Base-by-base conservation (phyloP, 2,888 invertebrate species). In the Phania funesta region DNA sequence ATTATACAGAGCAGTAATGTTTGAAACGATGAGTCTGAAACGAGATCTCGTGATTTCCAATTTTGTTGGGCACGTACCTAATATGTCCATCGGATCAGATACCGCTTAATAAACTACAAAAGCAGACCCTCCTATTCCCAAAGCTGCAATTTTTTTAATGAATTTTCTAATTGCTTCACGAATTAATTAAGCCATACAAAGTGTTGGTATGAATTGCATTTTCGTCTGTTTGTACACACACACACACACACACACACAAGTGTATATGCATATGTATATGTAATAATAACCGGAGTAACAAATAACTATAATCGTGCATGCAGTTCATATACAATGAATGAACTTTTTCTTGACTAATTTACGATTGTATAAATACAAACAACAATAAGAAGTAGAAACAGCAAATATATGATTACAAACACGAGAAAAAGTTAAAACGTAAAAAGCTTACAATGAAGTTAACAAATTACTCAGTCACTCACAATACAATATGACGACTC, bases 361-460 rank as follows among this genome's bases (percentile, higher is more conserved):
- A 4, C 6, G 11, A 6, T 2, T 35, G 20, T 3, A 48, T 41
- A 52, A n/a, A 58, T 24, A n/a, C 11, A 50, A 8, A 18, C n/a
- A 22, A 20, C 0, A 44, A 46, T 22, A 58, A n/a, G 8, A 54
- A 26, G 26, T 26, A 18, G n/a, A n/a, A n/a, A n/a, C n/a, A n/a
- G n/a, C n/a, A n/a, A n/a, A n/a, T 16, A n/a, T 54, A 56, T 46
- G 20, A 46, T 16, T 16, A 58, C 35, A n/a, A 58, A 6, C n/a
- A 22, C n/a, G n/a, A n/a, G n/a, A 38, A 60, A 60, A 52, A 44
- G 0, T 29, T 76, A 68, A 50, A 60, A 76, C 67, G 76, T 68
- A 76, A 76, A 76, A 68, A 60, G 64, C 38, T 48, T 56, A 46
- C 26, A 38, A 32, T 48, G 24, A 32, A 56, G 58, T 75, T 50